These are phyloP conservation scores for Ptilonorhynchus violaceus DNA, from an alignment of 2,113 vertebrate species.

Conservation along the genomic window DNA sequence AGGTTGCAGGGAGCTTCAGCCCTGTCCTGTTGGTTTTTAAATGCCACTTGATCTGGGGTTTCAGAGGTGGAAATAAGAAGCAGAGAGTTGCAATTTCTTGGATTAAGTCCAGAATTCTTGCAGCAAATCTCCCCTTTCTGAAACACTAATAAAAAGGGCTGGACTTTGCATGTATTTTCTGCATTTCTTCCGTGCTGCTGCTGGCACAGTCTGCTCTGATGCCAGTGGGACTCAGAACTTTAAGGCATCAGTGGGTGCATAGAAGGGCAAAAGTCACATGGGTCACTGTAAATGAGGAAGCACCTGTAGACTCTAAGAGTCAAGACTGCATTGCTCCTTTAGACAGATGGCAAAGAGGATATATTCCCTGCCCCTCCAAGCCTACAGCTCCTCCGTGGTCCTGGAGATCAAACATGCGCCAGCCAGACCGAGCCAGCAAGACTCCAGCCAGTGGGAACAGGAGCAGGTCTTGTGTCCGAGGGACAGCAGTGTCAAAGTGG, in stretches of 20 bases:
- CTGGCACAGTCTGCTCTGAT: not conserved
- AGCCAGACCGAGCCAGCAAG: not conserved
- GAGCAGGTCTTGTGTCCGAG: not conserved
- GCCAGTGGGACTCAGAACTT: not conserved
- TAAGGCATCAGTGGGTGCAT: not conserved
- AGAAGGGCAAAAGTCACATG: not conserved
- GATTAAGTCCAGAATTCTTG: not conserved
- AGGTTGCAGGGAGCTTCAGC: not conserved
- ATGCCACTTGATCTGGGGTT: not conserved
- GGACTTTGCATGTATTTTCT: not conserved
- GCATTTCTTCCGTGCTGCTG: not conserved
- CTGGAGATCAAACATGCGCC: not conserved
- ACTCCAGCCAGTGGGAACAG: not conserved
- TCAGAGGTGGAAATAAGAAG: not conserved
- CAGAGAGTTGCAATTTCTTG: not conserved
- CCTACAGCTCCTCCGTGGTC: not conserved
- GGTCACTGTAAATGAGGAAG: accelerated
- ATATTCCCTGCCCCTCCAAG: not conserved
- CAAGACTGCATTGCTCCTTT: not conserved
- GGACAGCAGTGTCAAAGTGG: accelerated
- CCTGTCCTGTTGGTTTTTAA: not conserved
- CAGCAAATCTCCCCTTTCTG: not conserved
- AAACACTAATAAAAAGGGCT: not conserved
- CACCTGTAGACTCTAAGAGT: not conserved
- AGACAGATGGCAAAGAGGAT: not conserved